Conservation (phyloP, 2,888 invertebrate species). For the Leptopilina syphax region DNA sequence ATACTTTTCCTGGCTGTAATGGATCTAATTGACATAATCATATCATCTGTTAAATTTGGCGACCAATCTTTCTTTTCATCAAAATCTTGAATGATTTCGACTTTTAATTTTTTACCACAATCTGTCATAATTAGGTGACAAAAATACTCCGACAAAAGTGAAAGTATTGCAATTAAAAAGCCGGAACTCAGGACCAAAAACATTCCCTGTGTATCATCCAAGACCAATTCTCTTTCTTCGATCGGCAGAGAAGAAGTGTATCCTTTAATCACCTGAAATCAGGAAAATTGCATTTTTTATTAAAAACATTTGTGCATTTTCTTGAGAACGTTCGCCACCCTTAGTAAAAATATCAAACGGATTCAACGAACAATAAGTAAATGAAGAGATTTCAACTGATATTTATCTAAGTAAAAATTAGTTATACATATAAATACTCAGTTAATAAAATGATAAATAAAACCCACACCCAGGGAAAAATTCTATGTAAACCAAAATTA, state of each 20-base stretch:
- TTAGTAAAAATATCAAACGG: too few relatives aligned
- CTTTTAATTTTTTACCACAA: slow-evolving; percentile 70
- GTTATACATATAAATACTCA: too few relatives aligned
- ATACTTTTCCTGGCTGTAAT: background rate
- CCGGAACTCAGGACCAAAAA: slow-evolving; percentile 86
- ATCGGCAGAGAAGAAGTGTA: slow-evolving; percentile 69
- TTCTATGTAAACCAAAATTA: too few relatives aligned
- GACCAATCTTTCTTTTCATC: background rate
- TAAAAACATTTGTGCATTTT: too few relatives aligned
- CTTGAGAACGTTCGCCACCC: too few relatives aligned
- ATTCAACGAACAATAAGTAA: too few relatives aligned
- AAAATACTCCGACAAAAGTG: slow-evolving; percentile 84
- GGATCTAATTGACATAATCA: background rate
- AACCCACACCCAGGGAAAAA: too few relatives aligned
- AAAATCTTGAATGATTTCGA: background rate
- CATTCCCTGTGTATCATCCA: slow-evolving; percentile 91
- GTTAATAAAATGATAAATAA: too few relatives aligned
- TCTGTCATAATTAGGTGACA: slow-evolving; percentile 82
- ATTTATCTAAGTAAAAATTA: too few relatives aligned
- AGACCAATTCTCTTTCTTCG: slow-evolving; percentile 85
- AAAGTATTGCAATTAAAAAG: slow-evolving; percentile 81
- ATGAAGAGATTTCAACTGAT: too few relatives aligned
- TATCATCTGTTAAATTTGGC: background rate
- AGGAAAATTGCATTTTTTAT: too few relatives aligned
- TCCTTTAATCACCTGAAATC: slow-evolving; percentile 78